Evolutionary conservation across 2,888 invertebrate species (phyloP), one percentile per base, ranked within the genome.

Genomic region (Acleris cristana): DNA sequence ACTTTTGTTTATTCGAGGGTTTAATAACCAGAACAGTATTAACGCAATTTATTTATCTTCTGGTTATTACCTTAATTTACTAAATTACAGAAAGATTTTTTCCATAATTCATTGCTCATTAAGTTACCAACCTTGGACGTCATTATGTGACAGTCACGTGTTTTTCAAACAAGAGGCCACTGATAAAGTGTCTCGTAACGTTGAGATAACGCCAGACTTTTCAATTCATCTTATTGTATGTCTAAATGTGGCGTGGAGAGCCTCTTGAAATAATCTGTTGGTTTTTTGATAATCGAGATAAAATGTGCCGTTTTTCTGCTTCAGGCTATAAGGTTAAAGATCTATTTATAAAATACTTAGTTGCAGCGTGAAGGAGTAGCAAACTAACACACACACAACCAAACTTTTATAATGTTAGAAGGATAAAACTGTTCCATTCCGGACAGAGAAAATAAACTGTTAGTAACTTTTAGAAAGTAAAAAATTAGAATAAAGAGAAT

Each of bases 211-310:
- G 62, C n/a, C 23, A n/a, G 40, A 30, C 52, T 51, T 56, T 40
- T 57, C 62, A 48, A 58, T 62, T 63, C 67, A 58, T 67, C 62
- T 67, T 54, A 40, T 40, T 51, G 30, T 60, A 63, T 63, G 49
- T 26, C 58, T 53, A 45, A 52, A 51, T 49, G 30, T 52, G 51
- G 45, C n/a, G 52, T 66, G 48, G 23, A 57, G 54, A 52, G 52
- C 52, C 52, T 56, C 65, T 66, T 62, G 10, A 66, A 66, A 53
- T 53, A 66, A 66, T 66, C 66, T 62, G 61, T 56, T 51, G 21
- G 45, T 52, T 57, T 23, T 48, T 16, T 56, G 66, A 66, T 66
- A 66, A 62, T 23, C 14, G 56, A 52, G 66, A 66, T 66, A 66
- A 66, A 64, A 57, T n/a, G 19, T 19, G 51, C 5, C 14, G 23